phyloP scores from a whole-genome alignment of 1,140 invertebrate genomes.

The Bathynomus jamesi region DNA sequence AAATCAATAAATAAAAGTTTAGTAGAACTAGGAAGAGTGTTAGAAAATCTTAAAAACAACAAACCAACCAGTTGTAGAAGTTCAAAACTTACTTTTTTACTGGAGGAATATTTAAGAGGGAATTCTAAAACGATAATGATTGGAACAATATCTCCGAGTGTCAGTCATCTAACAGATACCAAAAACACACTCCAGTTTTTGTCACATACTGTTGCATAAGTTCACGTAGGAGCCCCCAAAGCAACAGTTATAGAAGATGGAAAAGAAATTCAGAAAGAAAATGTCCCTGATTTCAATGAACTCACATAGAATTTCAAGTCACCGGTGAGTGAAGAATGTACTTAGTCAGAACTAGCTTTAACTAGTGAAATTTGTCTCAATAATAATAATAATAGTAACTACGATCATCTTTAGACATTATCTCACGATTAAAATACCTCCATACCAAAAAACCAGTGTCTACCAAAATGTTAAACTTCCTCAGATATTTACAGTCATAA shows the following conservation, averaged over 20 bases:
- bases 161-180: background rate
- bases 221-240: background rate
- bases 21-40: background rate
- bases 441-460: too few species aligned
- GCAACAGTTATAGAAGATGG: background rate
- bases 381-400: too few species aligned
- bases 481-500: too few species aligned
- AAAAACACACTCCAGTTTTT: background rate
- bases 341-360: too few species aligned
- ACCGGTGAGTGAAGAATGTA: too few species aligned
- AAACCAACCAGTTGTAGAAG: background rate
- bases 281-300: background rate
- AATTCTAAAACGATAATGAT: background rate
- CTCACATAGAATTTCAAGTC: too few species aligned
- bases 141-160: background rate
- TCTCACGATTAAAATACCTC: too few species aligned
- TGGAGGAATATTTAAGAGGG: background rate
- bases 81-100: background rate
- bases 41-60: background rate
- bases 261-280: background rate
- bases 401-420: too few species aligned
- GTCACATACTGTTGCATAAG: background rate
- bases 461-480: too few species aligned
- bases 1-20: background rate
- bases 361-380: too few species aligned